Percentiles rank a stretch among this genome's conserved stretches.
These are phyloP conservation scores for Cyanistes caeruleus DNA, from an alignment of 2,113 vertebrate genomes.

Conservation along the genomic window DNA sequence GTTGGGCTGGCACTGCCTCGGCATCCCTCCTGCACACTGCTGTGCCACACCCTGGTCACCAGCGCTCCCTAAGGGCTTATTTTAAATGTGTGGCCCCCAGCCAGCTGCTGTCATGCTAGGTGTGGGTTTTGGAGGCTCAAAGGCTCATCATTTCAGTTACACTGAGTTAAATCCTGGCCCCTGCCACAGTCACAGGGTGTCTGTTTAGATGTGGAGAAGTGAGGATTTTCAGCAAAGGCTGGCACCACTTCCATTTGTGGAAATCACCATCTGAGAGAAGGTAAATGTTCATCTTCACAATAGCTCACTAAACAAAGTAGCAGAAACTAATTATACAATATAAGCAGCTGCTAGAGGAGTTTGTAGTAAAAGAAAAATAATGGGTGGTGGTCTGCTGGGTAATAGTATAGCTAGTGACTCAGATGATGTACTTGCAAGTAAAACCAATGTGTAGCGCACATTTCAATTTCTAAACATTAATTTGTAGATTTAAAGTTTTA, in stretches of 20 bases:
- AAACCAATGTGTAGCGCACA: background rate
- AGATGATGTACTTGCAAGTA: background rate
- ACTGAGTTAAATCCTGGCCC: background rate
- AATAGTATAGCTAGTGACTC: background rate
- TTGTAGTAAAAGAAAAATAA: background rate
- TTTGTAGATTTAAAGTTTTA: background rate
- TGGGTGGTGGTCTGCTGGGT: background rate
- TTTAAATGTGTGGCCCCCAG: background rate
- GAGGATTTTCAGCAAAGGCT: background rate
- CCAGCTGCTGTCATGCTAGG: background rate
- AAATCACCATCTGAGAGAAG: background rate
- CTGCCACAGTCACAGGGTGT: background rate
- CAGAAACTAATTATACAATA: background rate
- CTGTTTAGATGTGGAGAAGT: constrained; percentile 25
- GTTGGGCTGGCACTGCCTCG: background rate
- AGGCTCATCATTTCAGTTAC: background rate
- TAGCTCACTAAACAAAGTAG: background rate
- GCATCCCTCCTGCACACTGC: background rate
- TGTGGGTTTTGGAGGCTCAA: background rate
- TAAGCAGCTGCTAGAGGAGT: background rate
- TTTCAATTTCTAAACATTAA: background rate
- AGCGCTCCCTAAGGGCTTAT: background rate
- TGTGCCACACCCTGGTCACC: background rate
- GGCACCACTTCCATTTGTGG: background rate
- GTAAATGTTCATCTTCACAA: background rate